Percentiles rank a stretch among this genome's conserved stretches.
phyloP scores from a whole-genome alignment of 2,113 vertebrate genomes.

The Python bivittatus region DNA sequence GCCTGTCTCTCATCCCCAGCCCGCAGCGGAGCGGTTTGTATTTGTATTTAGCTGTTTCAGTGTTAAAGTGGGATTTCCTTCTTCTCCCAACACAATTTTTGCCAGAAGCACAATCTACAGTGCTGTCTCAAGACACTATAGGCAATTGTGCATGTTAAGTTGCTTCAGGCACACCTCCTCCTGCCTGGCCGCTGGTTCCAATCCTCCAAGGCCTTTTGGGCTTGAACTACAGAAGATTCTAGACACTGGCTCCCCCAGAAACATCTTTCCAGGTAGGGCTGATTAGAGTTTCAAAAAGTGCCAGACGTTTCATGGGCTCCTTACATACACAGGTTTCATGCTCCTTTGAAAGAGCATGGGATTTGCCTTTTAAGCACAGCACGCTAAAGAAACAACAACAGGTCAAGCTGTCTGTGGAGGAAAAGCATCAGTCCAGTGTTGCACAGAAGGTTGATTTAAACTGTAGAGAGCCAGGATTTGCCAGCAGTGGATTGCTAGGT shows the following conservation, averaged over 20 bases:
- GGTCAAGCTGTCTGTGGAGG: neutral
- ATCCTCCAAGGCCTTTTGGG: neutral
- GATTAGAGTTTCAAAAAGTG: neutral
- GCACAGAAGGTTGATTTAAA: neutral
- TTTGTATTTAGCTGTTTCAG: neutral
- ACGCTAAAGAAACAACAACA: neutral
- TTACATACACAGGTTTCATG: neutral
- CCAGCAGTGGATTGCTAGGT: neutral
- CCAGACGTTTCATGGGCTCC: neutral
- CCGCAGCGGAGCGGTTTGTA: neutral
- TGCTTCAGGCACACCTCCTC: neutral
- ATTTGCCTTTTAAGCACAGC: neutral
- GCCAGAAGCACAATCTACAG: neutral
- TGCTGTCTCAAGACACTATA: neutral
- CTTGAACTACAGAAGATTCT: neutral
- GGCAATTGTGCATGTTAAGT: neutral
- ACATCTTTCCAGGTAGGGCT: neutral
- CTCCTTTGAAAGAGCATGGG: neutral
- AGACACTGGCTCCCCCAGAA: neutral
- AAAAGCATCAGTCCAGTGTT: neutral
- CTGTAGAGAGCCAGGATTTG: neutral
- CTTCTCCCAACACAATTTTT: neutral
- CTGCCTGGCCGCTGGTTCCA: neutral
- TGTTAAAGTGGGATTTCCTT: neutral
- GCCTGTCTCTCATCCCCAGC: neutral